Conservation (phyloP, 2,113 vertebrate genomes). For the Balaeniceps rex region DNA sequence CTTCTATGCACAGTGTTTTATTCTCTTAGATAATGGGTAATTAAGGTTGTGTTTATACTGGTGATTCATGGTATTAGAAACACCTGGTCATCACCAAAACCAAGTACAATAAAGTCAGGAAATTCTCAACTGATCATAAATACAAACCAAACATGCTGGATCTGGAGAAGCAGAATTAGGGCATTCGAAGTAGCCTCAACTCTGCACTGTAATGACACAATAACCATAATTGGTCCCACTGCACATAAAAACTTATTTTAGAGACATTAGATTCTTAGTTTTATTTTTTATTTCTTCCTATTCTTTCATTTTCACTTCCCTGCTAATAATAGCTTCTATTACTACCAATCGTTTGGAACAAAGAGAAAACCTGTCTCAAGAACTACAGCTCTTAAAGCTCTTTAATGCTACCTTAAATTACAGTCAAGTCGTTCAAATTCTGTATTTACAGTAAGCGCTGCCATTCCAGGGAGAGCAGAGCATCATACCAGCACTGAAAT, state of each 20-base stretch:
- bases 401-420: slow-evolving; percentile 15
- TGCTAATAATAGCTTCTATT: slow-evolving; percentile 21
- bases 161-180: background rate
- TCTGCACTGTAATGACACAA: background rate
- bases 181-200: background rate
- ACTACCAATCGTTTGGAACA: slow-evolving; percentile 22
- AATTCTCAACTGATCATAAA: background rate
- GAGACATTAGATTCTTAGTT: background rate
- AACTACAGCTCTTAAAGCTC: background rate
- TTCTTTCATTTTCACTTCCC: slow-evolving; percentile 32
- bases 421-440: background rate
- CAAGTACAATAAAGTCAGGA: background rate
- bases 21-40: background rate
- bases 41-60: background rate
- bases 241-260: background rate
- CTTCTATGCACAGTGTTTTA: background rate
- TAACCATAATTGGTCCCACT: slow-evolving; percentile 2
- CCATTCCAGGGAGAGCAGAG: background rate
- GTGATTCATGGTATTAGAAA: background rate
- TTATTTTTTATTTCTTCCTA: slow-evolving; percentile 42
- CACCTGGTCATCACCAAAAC: background rate
- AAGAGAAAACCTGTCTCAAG: background rate
- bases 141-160: background rate
- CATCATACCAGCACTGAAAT: background rate
- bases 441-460: background rate